Conservation (phyloP, 2,888 invertebrate species). For the Apodemia duryi region DNA sequence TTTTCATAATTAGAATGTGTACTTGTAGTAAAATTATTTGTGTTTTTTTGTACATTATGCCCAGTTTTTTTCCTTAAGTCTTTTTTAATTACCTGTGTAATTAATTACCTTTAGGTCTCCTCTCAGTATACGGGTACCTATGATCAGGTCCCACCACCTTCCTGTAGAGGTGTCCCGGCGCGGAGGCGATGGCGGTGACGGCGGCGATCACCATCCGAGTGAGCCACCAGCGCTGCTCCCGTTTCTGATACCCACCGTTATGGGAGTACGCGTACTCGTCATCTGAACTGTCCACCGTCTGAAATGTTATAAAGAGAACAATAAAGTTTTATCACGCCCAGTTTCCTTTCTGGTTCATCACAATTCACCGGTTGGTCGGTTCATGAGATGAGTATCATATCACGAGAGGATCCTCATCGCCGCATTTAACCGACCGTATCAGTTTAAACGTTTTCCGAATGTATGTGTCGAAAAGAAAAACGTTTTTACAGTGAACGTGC, state of each 20-base stretch:
- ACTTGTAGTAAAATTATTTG: no score
- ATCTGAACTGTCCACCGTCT: constrained; percentile 64
- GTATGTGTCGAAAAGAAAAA: constrained; percentile 9
- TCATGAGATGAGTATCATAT: no score
- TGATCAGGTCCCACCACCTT: constrained; percentile 55
- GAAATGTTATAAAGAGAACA: constrained; percentile 22
- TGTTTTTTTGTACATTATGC: no score
- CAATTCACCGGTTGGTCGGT: no score
- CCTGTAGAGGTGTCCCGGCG: constrained; percentile 45
- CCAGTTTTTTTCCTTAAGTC: no score
- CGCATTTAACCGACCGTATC: no score
- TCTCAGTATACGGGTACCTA: constrained; percentile 61
- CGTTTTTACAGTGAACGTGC: constrained; percentile 13
- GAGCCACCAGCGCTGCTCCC: constrained; percentile 62
- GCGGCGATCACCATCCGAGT: constrained; percentile 49
- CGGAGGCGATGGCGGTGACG: constrained; percentile 47
- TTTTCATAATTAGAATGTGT: no score
- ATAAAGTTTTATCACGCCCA: no score
- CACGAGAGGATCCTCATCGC: no score
- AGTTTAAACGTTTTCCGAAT: neutral
- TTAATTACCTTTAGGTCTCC: constrained; percentile 50
- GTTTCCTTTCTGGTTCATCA: no score
- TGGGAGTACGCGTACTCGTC: constrained; percentile 53
- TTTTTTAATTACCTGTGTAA: no score
- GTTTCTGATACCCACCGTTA: constrained; percentile 37